Conservation (phyloP, 2,113 vertebrate species). For the Pristiophorus japonicus region DNA sequence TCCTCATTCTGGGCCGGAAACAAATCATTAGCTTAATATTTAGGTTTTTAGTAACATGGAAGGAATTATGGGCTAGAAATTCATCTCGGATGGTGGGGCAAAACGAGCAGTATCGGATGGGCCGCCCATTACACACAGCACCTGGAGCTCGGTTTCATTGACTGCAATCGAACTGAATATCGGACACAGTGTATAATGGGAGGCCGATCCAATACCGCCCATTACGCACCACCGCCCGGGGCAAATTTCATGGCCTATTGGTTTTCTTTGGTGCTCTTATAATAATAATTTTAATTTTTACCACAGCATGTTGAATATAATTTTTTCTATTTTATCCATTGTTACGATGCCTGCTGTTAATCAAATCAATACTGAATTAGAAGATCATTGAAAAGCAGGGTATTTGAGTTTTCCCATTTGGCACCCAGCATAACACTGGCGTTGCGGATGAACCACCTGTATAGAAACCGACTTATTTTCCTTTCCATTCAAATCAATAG, state of each 20-base stretch:
- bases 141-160: no score
- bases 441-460: background rate
- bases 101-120: no score
- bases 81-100: no score
- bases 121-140: no score
- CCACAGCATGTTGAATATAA: background rate
- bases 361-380: background rate
- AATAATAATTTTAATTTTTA: background rate
- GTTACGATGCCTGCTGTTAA: background rate
- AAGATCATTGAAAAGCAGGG: background rate
- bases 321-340: background rate
- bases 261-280: constrained; percentile 40
- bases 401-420: background rate
- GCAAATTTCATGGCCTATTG: background rate
- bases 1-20: constrained; percentile 12
- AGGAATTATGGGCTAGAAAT: background rate
- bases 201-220: no score
- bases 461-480: background rate
- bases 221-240: no score
- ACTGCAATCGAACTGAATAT: no score
- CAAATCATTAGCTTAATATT: constrained; percentile 33
- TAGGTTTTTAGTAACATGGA: constrained; percentile 44
- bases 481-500: background rate
- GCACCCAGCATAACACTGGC: background rate
- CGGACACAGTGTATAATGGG: no score